Evolutionary conservation across 2,888 invertebrate genomes (phyloP).

Genomic region (Archaeoteleia sp.): DNA sequence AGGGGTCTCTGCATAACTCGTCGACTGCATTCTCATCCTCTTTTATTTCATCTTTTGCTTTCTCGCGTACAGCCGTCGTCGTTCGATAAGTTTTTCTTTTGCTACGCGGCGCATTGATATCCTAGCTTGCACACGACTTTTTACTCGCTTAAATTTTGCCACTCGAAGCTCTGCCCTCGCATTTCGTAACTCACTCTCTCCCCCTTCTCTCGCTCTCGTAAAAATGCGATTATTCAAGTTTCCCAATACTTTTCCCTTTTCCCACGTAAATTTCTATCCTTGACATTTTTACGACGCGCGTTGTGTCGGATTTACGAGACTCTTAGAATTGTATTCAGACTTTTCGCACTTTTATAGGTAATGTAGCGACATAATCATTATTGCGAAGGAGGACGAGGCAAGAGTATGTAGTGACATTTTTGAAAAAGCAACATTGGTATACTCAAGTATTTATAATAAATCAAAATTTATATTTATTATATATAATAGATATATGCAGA

Average conservation of each 20-base stretch:
- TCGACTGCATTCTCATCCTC: conserved; percentile 65
- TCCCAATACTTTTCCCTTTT: background rate
- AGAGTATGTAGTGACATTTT: too few species aligned
- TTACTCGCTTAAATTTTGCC: conserved; percentile 4
- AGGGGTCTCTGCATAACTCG: conserved; percentile 69
- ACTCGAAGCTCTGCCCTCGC: background rate
- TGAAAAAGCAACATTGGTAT: too few species aligned
- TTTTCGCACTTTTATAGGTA: too few species aligned
- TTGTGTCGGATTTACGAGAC: background rate
- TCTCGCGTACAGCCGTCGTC: conserved; percentile 44
- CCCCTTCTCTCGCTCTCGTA: too few species aligned
- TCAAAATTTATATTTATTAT: too few species aligned
- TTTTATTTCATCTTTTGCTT: conserved; percentile 65
- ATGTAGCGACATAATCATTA: too few species aligned
- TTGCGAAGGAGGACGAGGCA: too few species aligned
- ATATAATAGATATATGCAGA: too few species aligned
- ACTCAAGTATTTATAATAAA: too few species aligned
- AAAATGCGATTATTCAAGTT: conserved; percentile 20
- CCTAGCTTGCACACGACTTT: conserved; percentile 16
- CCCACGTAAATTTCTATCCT: too few species aligned
- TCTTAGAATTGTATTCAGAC: too few species aligned
- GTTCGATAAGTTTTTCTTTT: conserved; percentile 35
- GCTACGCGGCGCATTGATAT: conserved; percentile 15
- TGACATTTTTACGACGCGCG: background rate
- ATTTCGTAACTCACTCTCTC: background rate